Evolutionary conservation across 2,113 vertebrate genomes (phyloP).

Genomic region (Podiceps cristatus): DNA sequence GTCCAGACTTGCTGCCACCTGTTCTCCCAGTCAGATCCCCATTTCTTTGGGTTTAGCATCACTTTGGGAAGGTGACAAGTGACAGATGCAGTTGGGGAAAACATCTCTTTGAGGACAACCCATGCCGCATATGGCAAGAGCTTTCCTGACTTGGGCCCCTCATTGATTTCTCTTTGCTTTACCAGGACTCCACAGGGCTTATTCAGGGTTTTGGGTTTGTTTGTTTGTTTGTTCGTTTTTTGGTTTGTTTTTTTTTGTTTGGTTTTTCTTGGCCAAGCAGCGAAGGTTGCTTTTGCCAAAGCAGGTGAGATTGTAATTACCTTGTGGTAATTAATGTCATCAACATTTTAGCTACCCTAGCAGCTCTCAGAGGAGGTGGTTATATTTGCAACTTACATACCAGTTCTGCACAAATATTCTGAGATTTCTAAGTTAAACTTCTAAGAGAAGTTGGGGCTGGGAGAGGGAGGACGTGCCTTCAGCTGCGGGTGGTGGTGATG

Average conservation of each 20-base stretch:
- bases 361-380: neutral
- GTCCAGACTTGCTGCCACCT: neutral
- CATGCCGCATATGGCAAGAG: neutral
- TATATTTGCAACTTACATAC: neutral
- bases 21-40: neutral
- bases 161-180: neutral
- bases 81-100: neutral
- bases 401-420: neutral
- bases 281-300: neutral
- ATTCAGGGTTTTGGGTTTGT: fast-evolving
- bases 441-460: neutral
- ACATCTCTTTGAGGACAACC: neutral
- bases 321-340: slow-evolving; percentile 24
- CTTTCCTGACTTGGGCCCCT: neutral
- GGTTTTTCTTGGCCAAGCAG: neutral
- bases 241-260: too few relatives aligned
- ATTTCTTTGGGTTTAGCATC: neutral
- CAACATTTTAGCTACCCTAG: neutral
- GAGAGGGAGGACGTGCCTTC: neutral
- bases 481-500: neutral
- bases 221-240: too few relatives aligned
- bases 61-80: neutral
- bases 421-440: neutral
- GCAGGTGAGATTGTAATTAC: slow-evolving; percentile 22
- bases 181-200: neutral